Conservation (phyloP, 2,888 invertebrate species). For the Lacanobia oleracea region DNA sequence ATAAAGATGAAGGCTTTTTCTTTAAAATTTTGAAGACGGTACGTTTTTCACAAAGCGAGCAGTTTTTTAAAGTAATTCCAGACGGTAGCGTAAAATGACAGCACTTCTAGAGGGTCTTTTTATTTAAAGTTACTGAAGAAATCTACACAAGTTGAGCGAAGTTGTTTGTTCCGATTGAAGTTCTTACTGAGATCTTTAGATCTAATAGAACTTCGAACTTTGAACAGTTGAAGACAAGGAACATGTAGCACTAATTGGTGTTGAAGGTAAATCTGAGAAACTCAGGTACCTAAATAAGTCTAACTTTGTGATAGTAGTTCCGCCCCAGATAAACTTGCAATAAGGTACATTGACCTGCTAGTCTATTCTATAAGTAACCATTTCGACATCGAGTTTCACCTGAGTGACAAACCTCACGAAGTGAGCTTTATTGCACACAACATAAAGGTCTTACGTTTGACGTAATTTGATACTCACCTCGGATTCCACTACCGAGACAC, state of each 20-base stretch:
- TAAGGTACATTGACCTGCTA: no score
- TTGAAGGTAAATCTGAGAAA: background rate
- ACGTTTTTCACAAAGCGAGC: conserved; percentile 7
- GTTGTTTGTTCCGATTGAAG: conserved; percentile 44
- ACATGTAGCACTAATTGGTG: conserved; percentile 12
- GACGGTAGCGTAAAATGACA: conserved; percentile 40
- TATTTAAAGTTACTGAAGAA: conserved; percentile 45
- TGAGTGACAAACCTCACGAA: no score
- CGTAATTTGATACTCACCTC: no score
- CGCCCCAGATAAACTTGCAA: no score
- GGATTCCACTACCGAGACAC: no score
- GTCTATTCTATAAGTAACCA: no score
- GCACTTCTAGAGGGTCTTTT: conserved; percentile 23
- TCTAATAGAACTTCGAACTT: conserved; percentile 39
- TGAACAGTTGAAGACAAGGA: conserved; percentile 3
- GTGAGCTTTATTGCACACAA: no score
- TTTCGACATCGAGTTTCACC: no score
- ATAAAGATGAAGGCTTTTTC: background rate
- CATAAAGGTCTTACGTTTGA: no score
- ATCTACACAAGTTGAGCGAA: conserved; percentile 36
- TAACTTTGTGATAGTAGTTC: no score
- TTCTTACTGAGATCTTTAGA: conserved; percentile 34
- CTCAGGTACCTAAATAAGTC: background rate
- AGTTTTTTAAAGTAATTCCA: conserved; percentile 27
- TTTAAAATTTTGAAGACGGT: background rate